These are phyloP conservation scores for Dolichotis patagonum DNA, from an alignment of 2,113 vertebrate genomes.

Conservation along the genomic window DNA sequence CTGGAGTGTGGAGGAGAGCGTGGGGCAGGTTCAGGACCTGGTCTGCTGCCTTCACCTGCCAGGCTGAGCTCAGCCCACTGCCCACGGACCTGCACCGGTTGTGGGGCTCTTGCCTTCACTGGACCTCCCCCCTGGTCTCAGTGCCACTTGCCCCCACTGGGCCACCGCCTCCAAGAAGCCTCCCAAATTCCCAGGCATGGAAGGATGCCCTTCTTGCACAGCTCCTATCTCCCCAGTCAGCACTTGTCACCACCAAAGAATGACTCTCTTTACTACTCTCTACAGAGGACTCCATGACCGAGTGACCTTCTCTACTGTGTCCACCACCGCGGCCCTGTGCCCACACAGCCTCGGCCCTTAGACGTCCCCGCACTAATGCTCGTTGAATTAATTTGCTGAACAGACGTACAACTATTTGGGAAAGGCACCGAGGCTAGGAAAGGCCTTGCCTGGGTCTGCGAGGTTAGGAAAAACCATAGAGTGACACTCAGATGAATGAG, in stretches of 20 bases:
- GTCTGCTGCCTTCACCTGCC: neutral
- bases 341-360: neutral
- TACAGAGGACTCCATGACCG: neutral
- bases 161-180: slow-evolving; percentile 36
- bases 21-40: neutral
- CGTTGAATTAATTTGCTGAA: neutral
- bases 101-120: neutral
- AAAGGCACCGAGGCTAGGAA: neutral
- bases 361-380: neutral
- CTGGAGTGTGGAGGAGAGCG: neutral
- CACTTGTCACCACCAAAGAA: neutral
- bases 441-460: neutral
- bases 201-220: neutral
- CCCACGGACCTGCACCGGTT: neutral
- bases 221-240: neutral
- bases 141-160: too few species aligned
- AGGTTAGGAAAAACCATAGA: neutral
- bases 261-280: neutral
- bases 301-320: neutral
- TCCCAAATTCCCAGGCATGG: neutral
- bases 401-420: neutral
- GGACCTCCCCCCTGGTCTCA: too few species aligned
- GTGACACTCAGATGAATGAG: neutral
- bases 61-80: neutral
- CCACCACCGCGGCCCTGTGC: neutral